These are phyloP conservation scores for Poeciliopsis turneri DNA, from an alignment of 2,797 vertebrate species.

Conservation along the genomic window DNA sequence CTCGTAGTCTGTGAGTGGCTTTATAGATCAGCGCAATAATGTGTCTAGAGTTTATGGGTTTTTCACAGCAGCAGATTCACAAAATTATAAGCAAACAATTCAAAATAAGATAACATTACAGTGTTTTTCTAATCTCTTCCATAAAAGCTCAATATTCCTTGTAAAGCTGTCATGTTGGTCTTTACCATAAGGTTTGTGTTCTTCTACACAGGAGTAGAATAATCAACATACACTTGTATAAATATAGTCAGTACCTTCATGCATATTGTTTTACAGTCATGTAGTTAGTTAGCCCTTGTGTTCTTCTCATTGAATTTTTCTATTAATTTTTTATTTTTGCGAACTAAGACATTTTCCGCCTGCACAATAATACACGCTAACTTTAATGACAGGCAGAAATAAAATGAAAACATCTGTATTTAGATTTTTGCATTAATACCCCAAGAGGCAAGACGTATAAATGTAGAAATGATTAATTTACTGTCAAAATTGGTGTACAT, in stretches of 20 bases:
- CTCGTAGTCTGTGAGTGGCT: constrained; percentile 57
- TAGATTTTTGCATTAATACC: constrained; percentile 20
- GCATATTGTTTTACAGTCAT: constrained; percentile 1
- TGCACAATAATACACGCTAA: constrained; percentile 13
- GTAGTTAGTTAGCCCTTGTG: background rate
- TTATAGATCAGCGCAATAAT: constrained; percentile 43
- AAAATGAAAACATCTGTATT: constrained; percentile 13
- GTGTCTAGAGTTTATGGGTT: constrained; percentile 1
- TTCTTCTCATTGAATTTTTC: background rate
- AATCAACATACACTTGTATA: background rate
- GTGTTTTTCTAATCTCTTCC: constrained; percentile 41
- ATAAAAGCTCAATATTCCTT: constrained; percentile 21
- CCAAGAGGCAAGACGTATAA: constrained; percentile 12
- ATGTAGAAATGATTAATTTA: constrained; percentile 29
- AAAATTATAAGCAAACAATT: constrained; percentile 25
- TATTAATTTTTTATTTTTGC: background rate
- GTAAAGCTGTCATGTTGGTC: background rate
- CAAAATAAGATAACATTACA: constrained; percentile 37
- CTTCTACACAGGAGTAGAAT: constrained; percentile 8
- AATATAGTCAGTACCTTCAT: background rate
- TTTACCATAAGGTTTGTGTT: constrained; percentile 6
- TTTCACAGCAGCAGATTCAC: constrained; percentile 27
- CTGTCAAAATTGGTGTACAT: constrained; percentile 16
- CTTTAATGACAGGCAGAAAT: constrained; percentile 9
- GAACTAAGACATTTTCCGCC: constrained; percentile 11